Evolutionary conservation across 1,140 invertebrate species (phyloP).

Genomic region (Trissolcus basalis): DNA sequence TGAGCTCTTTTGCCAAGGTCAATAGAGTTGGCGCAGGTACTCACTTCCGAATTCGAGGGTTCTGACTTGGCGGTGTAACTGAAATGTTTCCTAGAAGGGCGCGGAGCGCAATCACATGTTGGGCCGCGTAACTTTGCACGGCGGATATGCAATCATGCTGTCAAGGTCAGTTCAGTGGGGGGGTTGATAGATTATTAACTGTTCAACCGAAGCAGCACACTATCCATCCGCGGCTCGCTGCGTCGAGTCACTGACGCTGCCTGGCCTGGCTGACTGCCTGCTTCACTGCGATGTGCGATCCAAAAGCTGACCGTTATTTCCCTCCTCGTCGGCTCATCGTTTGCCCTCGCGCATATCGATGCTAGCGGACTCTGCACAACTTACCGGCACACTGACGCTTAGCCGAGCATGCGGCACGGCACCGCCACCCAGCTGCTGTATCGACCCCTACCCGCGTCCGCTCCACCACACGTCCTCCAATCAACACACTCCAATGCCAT

Average conservation of each 20-base stretch:
- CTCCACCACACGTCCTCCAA: constrained; percentile 74
- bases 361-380: constrained; percentile 41
- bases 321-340: constrained; percentile 30
- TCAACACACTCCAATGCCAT: constrained; percentile 67
- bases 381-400: constrained; percentile 56
- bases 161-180: constrained; percentile 34
- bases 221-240: constrained; percentile 43
- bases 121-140: constrained; percentile 13
- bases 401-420: constrained; percentile 30
- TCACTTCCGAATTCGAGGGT: constrained; percentile 25
- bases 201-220: constrained; percentile 28
- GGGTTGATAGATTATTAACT: neutral
- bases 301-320: constrained; percentile 60
- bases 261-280: too few species aligned
- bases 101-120: constrained; percentile 35
- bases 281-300: too few species aligned
- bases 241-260: constrained; percentile 62
- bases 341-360: constrained; percentile 22
- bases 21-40: constrained; percentile 27
- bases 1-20: constrained; percentile 17
- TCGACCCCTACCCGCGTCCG: constrained; percentile 71
- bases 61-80: neutral
- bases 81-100: neutral
- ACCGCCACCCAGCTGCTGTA: constrained; percentile 64
- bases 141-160: constrained; percentile 27